These are phyloP conservation scores for Noctua pronuba DNA, from an alignment of 2,888 invertebrate species.

Conservation along the genomic window DNA sequence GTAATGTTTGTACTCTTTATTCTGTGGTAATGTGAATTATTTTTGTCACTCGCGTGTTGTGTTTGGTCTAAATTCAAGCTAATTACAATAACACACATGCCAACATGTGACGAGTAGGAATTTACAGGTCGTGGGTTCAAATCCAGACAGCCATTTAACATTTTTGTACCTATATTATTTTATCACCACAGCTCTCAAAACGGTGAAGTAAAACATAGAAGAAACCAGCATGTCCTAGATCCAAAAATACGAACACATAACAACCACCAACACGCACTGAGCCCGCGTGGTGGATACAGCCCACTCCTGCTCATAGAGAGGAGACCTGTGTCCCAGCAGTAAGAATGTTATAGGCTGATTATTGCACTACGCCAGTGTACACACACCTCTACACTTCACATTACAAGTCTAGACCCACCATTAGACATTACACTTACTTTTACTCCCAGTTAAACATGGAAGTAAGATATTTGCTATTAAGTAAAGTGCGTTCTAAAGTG, in stretches of 20 bases:
- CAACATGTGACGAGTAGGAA: neutral
- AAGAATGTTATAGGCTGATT: neutral
- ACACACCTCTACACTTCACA: neutral
- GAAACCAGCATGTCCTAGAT: neutral
- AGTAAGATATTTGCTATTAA: constrained; percentile 62
- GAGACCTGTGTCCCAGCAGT: neutral
- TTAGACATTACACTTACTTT: constrained; percentile 43
- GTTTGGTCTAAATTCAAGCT: constrained; percentile 28
- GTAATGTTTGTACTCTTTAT: too few relatives aligned
- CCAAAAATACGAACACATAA: neutral
- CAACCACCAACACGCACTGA: neutral
- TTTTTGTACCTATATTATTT: neutral
- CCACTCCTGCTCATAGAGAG: too few relatives aligned
- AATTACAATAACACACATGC: constrained; percentile 12
- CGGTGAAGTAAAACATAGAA: neutral
- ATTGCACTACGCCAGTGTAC: neutral
- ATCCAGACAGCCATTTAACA: neutral
- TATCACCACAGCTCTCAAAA: neutral
- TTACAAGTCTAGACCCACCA: constrained; percentile 23
- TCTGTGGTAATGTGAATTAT: constrained; percentile 32
- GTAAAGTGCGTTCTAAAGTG: constrained; percentile 63
- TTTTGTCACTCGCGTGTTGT: constrained; percentile 34
- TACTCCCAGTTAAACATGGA: constrained; percentile 46
- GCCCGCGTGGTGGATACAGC: neutral
- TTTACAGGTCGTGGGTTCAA: neutral